These are phyloP conservation scores for Puma concolor DNA, from an alignment of 2,113 vertebrate species.

Conservation along the genomic window DNA sequence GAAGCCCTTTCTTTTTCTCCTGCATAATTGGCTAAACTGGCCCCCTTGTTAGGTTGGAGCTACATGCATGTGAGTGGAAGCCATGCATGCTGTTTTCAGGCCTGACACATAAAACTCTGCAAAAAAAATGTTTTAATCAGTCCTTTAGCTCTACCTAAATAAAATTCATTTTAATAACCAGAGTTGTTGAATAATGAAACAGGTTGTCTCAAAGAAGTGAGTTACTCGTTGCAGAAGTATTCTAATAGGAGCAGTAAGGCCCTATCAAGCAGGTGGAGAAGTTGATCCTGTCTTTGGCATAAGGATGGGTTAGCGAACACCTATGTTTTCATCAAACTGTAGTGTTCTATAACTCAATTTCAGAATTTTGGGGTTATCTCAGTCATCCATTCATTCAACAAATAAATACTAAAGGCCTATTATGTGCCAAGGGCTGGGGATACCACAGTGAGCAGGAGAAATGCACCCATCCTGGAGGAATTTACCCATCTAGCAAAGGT, in stretches of 20 bases:
- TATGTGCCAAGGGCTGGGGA: not conserved
- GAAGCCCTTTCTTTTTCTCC: not conserved
- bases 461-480: not conserved
- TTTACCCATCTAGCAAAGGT: not conserved
- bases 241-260: not conserved
- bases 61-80: not conserved
- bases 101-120: not conserved
- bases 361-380: not conserved
- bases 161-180: slow-evolving; percentile 16
- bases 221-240: not conserved
- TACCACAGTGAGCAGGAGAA: not conserved
- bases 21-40: not conserved
- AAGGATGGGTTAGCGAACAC: not conserved
- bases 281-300: not conserved
- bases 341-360: not conserved
- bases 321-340: not conserved
- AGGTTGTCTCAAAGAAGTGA: not conserved
- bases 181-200: not conserved
- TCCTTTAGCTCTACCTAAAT: not conserved
- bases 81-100: not conserved
- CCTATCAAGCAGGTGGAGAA: not conserved
- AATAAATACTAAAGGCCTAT: not conserved
- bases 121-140: not conserved
- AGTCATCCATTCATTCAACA: not conserved
- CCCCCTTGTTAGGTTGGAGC: not conserved